Evolutionary conservation across 2,888 invertebrate genomes (phyloP).

Genomic region (Thumatha senex): DNA sequence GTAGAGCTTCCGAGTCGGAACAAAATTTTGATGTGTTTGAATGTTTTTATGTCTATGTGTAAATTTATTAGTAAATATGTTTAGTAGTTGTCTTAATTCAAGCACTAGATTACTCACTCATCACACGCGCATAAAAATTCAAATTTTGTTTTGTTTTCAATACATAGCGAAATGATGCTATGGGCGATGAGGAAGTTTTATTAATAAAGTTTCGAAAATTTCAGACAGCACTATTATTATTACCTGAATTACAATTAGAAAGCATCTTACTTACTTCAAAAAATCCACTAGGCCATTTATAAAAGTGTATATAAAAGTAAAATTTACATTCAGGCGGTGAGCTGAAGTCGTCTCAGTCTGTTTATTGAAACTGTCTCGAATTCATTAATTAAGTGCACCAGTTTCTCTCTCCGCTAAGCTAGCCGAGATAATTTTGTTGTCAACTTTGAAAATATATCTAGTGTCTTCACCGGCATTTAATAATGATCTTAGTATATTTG

Average conservation of each 20-base stretch:
- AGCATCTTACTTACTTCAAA: slow-evolving; percentile 21
- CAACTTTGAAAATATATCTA: slow-evolving; percentile 1
- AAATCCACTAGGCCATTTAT: slow-evolving; percentile 26
- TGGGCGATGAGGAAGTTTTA: no score
- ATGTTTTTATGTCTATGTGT: no score
- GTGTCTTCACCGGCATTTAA: neutral
- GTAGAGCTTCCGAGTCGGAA: no score
- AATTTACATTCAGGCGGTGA: slow-evolving; percentile 39
- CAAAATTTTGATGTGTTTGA: no score
- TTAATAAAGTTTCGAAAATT: neutral
- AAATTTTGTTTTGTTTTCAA: no score
- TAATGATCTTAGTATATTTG: slow-evolving; percentile 2
- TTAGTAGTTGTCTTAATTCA: no score
- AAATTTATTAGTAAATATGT: no score
- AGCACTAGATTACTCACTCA: no score
- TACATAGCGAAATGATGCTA: no score
- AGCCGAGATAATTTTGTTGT: slow-evolving; percentile 6
- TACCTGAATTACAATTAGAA: slow-evolving; percentile 32
- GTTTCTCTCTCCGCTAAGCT: slow-evolving; percentile 19
- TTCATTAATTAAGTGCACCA: slow-evolving; percentile 36
- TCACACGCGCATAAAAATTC: no score
- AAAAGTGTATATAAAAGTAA: slow-evolving; percentile 29
- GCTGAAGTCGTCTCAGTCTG: slow-evolving; percentile 47
- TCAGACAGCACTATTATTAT: neutral
- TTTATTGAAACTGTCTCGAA: slow-evolving; percentile 30